A percentile compares a stretch with the other conserved stretches of the same genome.
phyloP scores from a whole-genome alignment of 2,888 invertebrate species.

The Smittia aterrima region DNA sequence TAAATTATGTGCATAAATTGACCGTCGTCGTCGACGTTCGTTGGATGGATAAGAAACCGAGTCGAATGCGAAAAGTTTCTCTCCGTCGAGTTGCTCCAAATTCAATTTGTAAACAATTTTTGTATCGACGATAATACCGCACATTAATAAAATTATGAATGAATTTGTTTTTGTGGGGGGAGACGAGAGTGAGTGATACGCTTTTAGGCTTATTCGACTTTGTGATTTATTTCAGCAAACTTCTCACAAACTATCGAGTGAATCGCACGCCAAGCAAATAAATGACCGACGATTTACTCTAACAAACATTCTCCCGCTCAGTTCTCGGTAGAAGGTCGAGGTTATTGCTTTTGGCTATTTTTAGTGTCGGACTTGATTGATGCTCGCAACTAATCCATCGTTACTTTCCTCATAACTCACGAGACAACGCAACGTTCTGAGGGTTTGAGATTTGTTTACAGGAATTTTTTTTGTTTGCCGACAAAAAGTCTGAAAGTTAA shows the following conservation, averaged over 20 bases:
- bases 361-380: not conserved
- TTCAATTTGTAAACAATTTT: not conserved
- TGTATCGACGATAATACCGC: not conserved
- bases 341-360: not conserved
- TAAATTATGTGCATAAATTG: not conserved
- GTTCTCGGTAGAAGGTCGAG: not conserved
- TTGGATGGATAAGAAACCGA: not conserved
- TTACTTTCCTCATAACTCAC: too few species aligned
- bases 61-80: not conserved
- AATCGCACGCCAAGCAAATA: too few species aligned
- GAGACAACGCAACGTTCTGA: too few species aligned
- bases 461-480: not conserved
- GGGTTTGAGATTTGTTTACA: not conserved
- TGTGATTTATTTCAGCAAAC: too few species aligned
- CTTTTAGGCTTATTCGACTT: too few species aligned
- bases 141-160: not conserved
- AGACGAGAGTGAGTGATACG: not conserved
- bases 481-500: conserved; percentile 8
- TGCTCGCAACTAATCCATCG: not conserved
- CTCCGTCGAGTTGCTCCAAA: not conserved
- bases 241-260: too few species aligned
- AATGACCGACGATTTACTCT: too few species aligned
- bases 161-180: not conserved
- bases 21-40: not conserved
- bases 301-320: too few species aligned